Evolutionary conservation across 2,888 invertebrate genomes (phyloP).

Genomic region (Trichopria drosophilae): DNA sequence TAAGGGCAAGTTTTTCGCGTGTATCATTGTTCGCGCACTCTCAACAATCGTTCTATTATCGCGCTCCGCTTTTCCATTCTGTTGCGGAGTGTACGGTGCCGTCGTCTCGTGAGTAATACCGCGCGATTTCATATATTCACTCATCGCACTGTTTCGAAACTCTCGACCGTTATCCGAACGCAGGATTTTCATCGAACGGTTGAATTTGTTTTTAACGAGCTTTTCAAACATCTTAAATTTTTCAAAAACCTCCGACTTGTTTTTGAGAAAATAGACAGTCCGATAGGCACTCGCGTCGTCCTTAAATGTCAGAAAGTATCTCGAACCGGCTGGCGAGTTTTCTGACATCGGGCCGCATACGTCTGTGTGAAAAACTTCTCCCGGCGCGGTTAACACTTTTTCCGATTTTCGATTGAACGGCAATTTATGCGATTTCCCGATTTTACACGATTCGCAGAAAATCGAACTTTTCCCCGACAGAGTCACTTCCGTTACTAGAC

Average conservation of each 20-base stretch:
- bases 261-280: slow-evolving; percentile 23
- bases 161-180: slow-evolving; percentile 31
- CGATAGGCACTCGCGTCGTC: slow-evolving; percentile 30
- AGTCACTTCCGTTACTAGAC: slow-evolving; percentile 5
- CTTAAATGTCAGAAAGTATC: slow-evolving; percentile 31
- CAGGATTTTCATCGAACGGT: slow-evolving; percentile 12
- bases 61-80: too few relatives aligned
- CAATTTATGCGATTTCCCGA: slow-evolving; percentile 35
- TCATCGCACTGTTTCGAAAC: slow-evolving; percentile 27
- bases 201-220: slow-evolving; percentile 25
- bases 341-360: slow-evolving; percentile 31
- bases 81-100: too few relatives aligned
- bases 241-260: slow-evolving; percentile 28
- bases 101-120: too few relatives aligned
- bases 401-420: slow-evolving; percentile 2
- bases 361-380: too few relatives aligned
- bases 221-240: slow-evolving; percentile 27
- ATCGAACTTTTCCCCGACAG: slow-evolving; percentile 17
- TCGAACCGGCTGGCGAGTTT: slow-evolving; percentile 23
- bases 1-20: too few relatives aligned
- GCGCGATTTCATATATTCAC: slow-evolving; percentile 26
- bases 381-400: slow-evolving; percentile 6
- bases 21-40: too few relatives aligned
- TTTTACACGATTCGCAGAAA: slow-evolving; percentile 35
- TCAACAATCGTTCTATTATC: too few relatives aligned